Evolutionary conservation across 2,113 vertebrate species (phyloP).

Genomic region (Capra hircus): DNA sequence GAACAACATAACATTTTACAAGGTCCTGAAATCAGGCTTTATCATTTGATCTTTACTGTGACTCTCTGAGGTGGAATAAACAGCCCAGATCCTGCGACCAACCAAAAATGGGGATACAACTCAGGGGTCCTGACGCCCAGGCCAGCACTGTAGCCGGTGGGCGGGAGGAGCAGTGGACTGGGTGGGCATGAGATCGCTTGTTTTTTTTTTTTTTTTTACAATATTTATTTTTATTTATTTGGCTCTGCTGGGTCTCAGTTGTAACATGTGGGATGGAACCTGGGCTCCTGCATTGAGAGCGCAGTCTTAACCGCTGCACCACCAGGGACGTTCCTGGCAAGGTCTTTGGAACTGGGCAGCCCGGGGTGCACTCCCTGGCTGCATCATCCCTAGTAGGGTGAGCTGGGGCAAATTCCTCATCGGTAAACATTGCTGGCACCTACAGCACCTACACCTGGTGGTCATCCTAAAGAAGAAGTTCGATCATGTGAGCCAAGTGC

Average conservation of each 20-base stretch:
- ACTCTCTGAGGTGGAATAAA: background rate
- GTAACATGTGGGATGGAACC: background rate
- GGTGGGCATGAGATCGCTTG: fast-evolving
- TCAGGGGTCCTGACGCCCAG: background rate
- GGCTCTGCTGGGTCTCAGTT: background rate
- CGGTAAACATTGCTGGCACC: background rate
- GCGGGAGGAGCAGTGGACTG: background rate
- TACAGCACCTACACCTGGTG: background rate
- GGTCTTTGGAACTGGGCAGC: background rate
- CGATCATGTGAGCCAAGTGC: background rate
- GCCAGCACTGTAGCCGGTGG: fast-evolving
- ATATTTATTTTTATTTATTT: background rate
- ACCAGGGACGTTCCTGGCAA: background rate
- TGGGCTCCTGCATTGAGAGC: background rate
- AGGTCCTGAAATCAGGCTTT: background rate
- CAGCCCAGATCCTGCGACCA: background rate
- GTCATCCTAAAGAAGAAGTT: background rate
- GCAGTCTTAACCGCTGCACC: background rate
- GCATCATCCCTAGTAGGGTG: background rate
- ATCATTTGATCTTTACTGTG: background rate
- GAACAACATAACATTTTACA: background rate
- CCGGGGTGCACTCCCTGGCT: background rate
- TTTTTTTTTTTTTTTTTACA: background rate
- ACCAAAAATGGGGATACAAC: background rate
- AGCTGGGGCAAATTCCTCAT: background rate